Evolutionary conservation across 1,140 invertebrate genomes (phyloP).

Genomic region (Belonocnema kinseyi): DNA sequence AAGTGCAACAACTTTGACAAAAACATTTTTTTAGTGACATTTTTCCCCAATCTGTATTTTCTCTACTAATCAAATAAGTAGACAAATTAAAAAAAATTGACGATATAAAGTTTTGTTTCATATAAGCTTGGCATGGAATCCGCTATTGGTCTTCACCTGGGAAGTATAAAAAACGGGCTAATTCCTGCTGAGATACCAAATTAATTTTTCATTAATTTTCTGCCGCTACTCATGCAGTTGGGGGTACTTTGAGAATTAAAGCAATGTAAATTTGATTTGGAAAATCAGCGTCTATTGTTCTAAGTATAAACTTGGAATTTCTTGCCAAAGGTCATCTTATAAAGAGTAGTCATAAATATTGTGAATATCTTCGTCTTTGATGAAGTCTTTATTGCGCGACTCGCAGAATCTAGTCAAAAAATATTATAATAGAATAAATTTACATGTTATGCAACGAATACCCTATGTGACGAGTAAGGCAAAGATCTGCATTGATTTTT

Average conservation of each 20-base stretch:
- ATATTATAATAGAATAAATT: neutral
- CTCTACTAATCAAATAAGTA: no score
- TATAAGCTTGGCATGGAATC: no score
- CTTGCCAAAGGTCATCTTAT: neutral
- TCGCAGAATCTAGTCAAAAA: slow-evolving; percentile 1
- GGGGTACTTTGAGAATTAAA: neutral
- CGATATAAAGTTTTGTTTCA: no score
- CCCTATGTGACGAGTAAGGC: slow-evolving; percentile 7
- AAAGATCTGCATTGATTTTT: slow-evolving; percentile 11
- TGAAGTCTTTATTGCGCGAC: neutral
- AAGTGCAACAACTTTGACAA: no score
- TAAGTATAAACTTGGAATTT: neutral
- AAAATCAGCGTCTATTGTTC: neutral
- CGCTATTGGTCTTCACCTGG: no score
- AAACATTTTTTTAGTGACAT: no score
- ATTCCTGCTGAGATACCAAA: neutral
- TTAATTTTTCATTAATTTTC: neutral
- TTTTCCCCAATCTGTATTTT: no score
- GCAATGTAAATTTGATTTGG: neutral
- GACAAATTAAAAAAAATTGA: no score
- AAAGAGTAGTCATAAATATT: neutral
- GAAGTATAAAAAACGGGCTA: no score
- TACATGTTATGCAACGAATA: slow-evolving; percentile 21
- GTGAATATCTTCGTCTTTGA: slow-evolving; percentile 1
- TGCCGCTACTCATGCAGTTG: neutral